Evolutionary conservation across 2,113 vertebrate genomes (phyloP), one percentile per base, ranked within the genome.

Genomic region (Sinocyclocheilus rhinocerous): DNA sequence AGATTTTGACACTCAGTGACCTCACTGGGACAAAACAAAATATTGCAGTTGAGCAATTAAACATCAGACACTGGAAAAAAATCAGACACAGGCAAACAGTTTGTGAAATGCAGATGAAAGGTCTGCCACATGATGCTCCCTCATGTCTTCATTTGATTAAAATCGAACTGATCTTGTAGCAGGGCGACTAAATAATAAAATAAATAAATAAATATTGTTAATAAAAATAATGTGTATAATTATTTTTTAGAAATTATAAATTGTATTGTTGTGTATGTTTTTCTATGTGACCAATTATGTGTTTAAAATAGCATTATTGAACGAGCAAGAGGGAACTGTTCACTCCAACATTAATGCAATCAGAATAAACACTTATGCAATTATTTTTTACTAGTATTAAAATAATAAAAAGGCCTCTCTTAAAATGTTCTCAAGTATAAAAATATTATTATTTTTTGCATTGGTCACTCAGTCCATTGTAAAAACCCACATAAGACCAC

Each of bases 21-120:
- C 11, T 26, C 61, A 26, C 55, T 85, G 83, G 73, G 75, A 77
- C 70, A 76, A 48, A 50, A n/a, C 77, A 81, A 67, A 70, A 61
- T 57, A 85, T 50, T 55, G 12, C 67, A 57, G 72, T 80, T 76
- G 81, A 86, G 76, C 84, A 84, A 84, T 86, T 86, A 86, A 63
- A 80, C 36, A 59, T 10, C 57, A 70, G 61, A 83, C 67, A 88
- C 83, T 33, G 20, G 15, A 50, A 39, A 50, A 85, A 72, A 85
- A 72, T 55, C 11, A 39, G 69, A 57, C 69, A 61, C 26, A 16
- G 20, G 84, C 63, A 70, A 83, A 83, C 5, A n/a, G 81, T 61
- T 75, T 70, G 76, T 57, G 77, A 81, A 88, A 88, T 77, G 57
- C 52, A 75, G 84, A 48, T 72, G 70, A 85, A 85, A 82, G 72